phyloP scores from a whole-genome alignment of 1,140 invertebrate genomes.

The Portunus trituberculatus region DNA sequence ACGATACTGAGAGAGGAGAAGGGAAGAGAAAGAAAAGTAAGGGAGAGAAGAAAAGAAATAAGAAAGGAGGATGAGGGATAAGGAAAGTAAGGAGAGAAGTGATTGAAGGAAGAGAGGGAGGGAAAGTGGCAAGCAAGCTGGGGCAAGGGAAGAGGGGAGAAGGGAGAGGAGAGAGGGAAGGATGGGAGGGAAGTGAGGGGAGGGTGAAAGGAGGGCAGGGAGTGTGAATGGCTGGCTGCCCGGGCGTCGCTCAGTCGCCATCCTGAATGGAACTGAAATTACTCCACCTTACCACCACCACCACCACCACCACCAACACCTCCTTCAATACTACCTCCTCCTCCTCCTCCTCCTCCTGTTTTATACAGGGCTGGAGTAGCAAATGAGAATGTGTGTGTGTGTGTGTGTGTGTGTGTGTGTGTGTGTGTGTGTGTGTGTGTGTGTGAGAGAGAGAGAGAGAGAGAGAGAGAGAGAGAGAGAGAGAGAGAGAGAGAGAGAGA shows the following conservation, averaged over 20 bases:
- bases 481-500: too few species aligned
- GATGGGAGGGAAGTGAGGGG: not conserved
- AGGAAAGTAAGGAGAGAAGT: too few species aligned
- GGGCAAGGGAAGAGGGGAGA: not conserved
- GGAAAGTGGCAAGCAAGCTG: not conserved
- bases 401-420: too few species aligned
- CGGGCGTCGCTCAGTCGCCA: constrained; percentile 5
- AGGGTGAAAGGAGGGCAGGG: not conserved
- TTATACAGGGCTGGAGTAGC: too few species aligned
- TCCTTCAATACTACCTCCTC: not conserved
- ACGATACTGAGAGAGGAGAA: not conserved
- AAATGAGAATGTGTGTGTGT: too few species aligned
- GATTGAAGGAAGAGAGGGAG: too few species aligned
- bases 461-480: too few species aligned
- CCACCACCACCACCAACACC: not conserved
- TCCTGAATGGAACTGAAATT: constrained; percentile 9
- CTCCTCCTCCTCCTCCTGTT: too few species aligned
- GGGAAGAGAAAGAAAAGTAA: not conserved
- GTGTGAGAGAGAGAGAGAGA: too few species aligned
- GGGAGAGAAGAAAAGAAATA: not conserved
- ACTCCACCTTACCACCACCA: not conserved
- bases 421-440: too few species aligned
- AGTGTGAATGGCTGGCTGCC: not conserved
- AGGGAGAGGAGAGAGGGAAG: not conserved
- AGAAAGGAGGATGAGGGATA: too few species aligned